phyloP scores from a whole-genome alignment of 2,797 vertebrate species.

The Odontamblyopus rebecca region DNA sequence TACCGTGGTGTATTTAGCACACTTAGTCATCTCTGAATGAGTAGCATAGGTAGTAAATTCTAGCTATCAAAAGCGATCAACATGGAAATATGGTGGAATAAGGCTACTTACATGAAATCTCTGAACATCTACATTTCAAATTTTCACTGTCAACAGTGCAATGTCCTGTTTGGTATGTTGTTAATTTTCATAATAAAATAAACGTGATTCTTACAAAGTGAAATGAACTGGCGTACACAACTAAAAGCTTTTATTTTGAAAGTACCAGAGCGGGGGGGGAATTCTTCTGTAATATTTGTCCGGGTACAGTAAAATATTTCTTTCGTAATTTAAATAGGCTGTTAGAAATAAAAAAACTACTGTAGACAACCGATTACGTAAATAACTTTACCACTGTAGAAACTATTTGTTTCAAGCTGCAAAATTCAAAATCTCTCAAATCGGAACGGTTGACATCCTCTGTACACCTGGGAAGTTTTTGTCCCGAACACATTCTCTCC shows the following conservation, averaged over 20 bases:
- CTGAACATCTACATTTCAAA: conserved; percentile 4
- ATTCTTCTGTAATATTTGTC: neutral
- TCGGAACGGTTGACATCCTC: conserved; percentile 37
- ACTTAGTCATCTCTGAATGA: neutral
- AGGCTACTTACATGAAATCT: neutral
- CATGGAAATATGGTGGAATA: neutral
- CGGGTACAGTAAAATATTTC: neutral
- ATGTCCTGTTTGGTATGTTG: neutral
- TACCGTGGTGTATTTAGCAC: neutral
- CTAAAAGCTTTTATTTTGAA: conserved; percentile 53
- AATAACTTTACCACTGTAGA: neutral
- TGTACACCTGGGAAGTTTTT: conserved; percentile 46
- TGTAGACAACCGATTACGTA: neutral
- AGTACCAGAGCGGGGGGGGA: neutral
- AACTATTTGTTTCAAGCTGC: neutral
- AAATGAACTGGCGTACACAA: fast-evolving
- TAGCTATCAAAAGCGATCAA: neutral
- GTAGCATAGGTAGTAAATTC: neutral
- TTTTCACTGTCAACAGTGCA: neutral
- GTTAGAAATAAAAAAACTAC: neutral
- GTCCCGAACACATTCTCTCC: conserved; percentile 28
- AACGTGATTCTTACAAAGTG: neutral
- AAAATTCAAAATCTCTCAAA: neutral
- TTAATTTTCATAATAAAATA: conserved; percentile 48
- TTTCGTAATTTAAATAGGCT: neutral